Conservation (phyloP, 92 coral and sea anemone species). For the Pocillopora grandis region DNA sequence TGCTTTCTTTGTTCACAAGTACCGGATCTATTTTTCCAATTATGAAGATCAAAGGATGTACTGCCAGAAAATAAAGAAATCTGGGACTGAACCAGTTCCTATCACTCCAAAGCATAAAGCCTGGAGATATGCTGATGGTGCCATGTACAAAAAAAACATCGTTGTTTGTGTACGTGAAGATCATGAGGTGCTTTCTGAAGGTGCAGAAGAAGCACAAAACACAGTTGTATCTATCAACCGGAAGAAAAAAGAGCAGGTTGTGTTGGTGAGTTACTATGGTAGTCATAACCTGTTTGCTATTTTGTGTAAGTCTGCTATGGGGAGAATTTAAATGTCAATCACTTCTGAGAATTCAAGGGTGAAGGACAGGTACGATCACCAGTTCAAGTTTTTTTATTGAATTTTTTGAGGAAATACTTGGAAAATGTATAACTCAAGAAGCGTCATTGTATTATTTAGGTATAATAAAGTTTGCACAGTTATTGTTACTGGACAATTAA, state of each 20-base stretch:
- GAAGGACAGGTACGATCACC: not conserved
- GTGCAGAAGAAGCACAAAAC: constrained; percentile 76
- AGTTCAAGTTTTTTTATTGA: no score
- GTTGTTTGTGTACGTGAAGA: constrained; percentile 94
- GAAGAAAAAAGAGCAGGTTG: constrained; percentile 80
- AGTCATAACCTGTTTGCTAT: no score
- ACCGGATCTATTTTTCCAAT: constrained; percentile 89
- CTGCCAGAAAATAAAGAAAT: constrained; percentile 63
- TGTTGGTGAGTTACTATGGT: constrained; percentile 64
- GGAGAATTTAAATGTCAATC: no score
- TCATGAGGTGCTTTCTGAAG: constrained; percentile 72
- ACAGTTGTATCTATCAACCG: constrained; percentile 82
- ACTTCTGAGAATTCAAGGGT: not conserved
- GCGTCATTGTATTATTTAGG: no score
- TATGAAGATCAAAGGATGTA: constrained; percentile 88
- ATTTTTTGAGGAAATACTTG: no score
- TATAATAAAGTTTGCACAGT: no score
- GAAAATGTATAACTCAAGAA: no score
- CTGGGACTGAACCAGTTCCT: constrained; percentile 33
- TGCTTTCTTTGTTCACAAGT: constrained; percentile 82
- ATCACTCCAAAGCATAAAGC: constrained; percentile 81
- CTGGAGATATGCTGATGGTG: constrained; percentile 94
- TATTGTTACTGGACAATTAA: no score
- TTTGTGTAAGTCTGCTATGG: no score
- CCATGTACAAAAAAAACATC: constrained; percentile 46